Conservation (phyloP, 2,113 vertebrate genomes). For the Regulus satrapa region DNA sequence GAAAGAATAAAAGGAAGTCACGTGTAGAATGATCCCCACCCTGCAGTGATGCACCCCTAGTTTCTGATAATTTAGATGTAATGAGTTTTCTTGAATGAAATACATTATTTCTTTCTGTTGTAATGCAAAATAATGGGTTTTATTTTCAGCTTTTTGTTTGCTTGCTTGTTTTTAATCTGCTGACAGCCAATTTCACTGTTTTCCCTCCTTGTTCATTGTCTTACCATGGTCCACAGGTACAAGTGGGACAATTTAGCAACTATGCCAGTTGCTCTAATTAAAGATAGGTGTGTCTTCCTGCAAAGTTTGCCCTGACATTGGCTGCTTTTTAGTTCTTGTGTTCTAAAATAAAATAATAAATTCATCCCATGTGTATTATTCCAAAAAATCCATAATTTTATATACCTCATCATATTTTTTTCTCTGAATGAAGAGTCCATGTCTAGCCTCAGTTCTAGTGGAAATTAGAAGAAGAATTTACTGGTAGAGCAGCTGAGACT, state of each 20-base stretch:
- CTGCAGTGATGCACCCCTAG: not conserved
- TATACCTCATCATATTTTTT: not conserved
- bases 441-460: not conserved
- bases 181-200: not conserved
- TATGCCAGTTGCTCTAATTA: not conserved
- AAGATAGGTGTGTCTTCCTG: not conserved
- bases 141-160: not conserved
- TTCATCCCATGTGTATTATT: not conserved
- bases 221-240: not conserved
- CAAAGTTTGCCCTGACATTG: not conserved
- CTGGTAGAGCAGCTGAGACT: not conserved
- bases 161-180: not conserved
- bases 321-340: not conserved
- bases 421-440: not conserved
- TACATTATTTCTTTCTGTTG: not conserved
- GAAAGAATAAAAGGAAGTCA: not conserved
- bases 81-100: not conserved
- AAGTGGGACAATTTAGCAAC: not conserved
- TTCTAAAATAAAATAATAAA: not conserved
- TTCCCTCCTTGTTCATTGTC: not conserved
- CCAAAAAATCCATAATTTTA: not conserved
- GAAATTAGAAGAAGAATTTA: not conserved
- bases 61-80: not conserved
- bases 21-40: accelerated
- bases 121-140: not conserved